Conservation (phyloP, 2,888 invertebrate genomes). For the Anoncus sp. region DNA sequence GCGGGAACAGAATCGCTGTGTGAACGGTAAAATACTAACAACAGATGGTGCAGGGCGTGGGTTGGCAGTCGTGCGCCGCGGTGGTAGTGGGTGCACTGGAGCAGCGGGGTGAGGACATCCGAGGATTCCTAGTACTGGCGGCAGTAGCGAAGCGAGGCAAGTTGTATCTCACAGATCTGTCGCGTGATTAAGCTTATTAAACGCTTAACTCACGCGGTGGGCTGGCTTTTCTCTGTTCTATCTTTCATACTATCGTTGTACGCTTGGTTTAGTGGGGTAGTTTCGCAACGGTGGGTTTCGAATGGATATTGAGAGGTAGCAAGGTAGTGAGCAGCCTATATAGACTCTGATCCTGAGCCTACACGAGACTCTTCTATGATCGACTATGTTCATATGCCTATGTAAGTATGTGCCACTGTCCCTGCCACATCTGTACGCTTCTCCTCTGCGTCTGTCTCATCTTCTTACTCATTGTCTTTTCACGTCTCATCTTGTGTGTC, state of each 20-base stretch:
- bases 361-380: neutral
- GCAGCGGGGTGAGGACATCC: slow-evolving; percentile 68
- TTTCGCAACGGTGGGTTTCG: slow-evolving; percentile 37
- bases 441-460: neutral
- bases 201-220: slow-evolving; percentile 82
- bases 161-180: slow-evolving; percentile 83
- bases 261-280: slow-evolving; percentile 36
- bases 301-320: slow-evolving; percentile 34
- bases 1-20: slow-evolving; percentile 69
- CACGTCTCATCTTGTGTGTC: neutral
- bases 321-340: slow-evolving; percentile 11
- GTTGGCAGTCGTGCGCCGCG: slow-evolving; percentile 52
- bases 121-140: slow-evolving; percentile 66
- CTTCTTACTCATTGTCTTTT: neutral
- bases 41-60: slow-evolving; percentile 80
- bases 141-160: slow-evolving; percentile 80
- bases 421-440: neutral
- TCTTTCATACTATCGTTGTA: slow-evolving; percentile 58
- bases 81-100: slow-evolving; percentile 52
- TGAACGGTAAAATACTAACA: slow-evolving; percentile 82
- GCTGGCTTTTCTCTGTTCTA: slow-evolving; percentile 73
- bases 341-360: slow-evolving; percentile 11
- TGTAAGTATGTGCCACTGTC: neutral
- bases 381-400: neutral
- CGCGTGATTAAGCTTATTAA: slow-evolving; percentile 83